Evolutionary conservation across 2,113 vertebrate species (phyloP), one percentile per base, ranked within the genome.

Genomic region (Dolichallabes microphthalmus): DNA sequence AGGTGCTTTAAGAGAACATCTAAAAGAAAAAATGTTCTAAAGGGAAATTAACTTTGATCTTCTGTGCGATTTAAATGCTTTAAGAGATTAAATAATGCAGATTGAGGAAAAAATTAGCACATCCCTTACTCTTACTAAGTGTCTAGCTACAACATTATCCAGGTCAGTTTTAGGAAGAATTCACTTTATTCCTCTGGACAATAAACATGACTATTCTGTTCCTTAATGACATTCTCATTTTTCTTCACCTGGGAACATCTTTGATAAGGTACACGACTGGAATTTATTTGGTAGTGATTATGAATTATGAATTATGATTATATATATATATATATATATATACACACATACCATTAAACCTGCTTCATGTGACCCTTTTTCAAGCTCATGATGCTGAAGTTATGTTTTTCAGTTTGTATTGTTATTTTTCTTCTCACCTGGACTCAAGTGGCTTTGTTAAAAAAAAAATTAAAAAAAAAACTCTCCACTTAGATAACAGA

Each of bases 51-150:
- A 61, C 14, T 30, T 68, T 69, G 35, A 39, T 69, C 32, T 69
- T 39, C 68, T 20, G 22, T 55, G 3, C 14, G 14, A 35, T 39
- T 79, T 79, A 19, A 80, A 19, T 32, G 45, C 11, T 64, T 63
- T 22, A 80, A 13, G 3, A 68, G 30, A 73, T 57, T 3, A 89
- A 93, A 94, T 92, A 92, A 66, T 82, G 85, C 81, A 92, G 92
- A 88, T 52, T 39, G 77, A 71, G 71, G 75, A 83, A 91, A 82
- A 83, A n/a, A 13, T 14, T 50, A 83, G 89, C 73, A 82, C 91
- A 92, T 85, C 81, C 81, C 89, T 88, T 89, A 45, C 45, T 52
- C 53, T 32, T 50, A 55, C 73, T 64, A 22, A 9, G 2, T 12
- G 32, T 30, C 63, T 60, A 71, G 75, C 20, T 66, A 7, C 7